phyloP scores from a whole-genome alignment of 2,888 invertebrate genomes.

The Cheilosia vernalis region DNA sequence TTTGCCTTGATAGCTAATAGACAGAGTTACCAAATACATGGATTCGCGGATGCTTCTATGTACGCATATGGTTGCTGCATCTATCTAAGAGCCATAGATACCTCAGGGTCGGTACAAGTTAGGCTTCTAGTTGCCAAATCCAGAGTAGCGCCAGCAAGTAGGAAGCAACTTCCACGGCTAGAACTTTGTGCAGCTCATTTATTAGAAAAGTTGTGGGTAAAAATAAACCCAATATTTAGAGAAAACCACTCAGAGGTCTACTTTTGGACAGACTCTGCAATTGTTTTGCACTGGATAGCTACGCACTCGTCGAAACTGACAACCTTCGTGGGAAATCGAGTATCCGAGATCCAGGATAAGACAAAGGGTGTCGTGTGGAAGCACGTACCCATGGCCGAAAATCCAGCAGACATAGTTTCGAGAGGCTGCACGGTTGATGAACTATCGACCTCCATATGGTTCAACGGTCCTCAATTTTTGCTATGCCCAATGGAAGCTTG shows the following conservation, averaged over 20 bases:
- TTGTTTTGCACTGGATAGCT: conserved; percentile 9
- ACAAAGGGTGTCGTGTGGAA: conserved; percentile 34
- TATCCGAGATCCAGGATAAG: conserved; percentile 52
- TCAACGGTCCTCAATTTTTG: not conserved
- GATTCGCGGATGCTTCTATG: too few relatives aligned
- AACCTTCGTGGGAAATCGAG: conserved; percentile 42
- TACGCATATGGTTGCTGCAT: too few relatives aligned
- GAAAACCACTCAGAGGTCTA: not conserved
- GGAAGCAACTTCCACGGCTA: conserved; percentile 56
- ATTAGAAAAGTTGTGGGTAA: not conserved
- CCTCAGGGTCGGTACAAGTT: conserved; percentile 6
- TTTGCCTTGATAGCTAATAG: too few relatives aligned
- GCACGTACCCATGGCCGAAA: conserved; percentile 38
- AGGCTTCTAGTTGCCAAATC: conserved; percentile 51
- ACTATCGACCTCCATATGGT: not conserved
- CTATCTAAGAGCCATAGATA: conserved; percentile 24
- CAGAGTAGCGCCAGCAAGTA: conserved; percentile 56
- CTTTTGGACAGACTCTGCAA: conserved; percentile 4
- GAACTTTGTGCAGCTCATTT: conserved; percentile 45
- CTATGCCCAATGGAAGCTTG: too few relatives aligned
- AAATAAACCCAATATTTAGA: not conserved
- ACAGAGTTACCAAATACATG: too few relatives aligned
- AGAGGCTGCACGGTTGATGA: not conserved
- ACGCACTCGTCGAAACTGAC: not conserved
- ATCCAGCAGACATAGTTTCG: conserved; percentile 13